A percentile compares a stretch with the other conserved stretches of the same genome.
Conservation (phyloP, 2,113 vertebrate species). For the Plestiodon gilberti region DNA sequence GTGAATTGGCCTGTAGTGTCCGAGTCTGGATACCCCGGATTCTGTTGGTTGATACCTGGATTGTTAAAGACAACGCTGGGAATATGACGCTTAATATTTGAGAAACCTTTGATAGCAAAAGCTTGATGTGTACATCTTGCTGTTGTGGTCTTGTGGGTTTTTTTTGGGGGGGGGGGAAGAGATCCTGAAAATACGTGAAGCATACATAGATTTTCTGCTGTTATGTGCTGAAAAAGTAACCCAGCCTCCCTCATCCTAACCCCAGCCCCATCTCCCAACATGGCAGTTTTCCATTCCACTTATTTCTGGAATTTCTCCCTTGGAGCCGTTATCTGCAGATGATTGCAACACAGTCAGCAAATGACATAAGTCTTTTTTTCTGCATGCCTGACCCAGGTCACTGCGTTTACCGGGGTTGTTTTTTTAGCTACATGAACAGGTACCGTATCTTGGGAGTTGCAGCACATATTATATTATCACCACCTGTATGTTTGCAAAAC, state of each 20-base stretch:
- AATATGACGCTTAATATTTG: not conserved
- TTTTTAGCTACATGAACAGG: constrained; percentile 27
- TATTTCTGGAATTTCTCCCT: constrained; percentile 60
- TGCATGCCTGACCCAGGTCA: constrained; percentile 41
- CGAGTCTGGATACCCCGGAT: too few species aligned
- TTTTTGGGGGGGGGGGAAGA: too few species aligned
- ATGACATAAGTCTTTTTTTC: constrained; percentile 40
- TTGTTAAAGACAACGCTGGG: not conserved
- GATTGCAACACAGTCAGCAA: constrained; percentile 44
- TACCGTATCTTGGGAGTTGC: constrained; percentile 48
- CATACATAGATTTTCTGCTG: not conserved
- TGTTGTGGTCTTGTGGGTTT: not conserved
- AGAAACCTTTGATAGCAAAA: not conserved
- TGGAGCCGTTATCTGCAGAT: constrained; percentile 52
- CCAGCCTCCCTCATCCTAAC: not conserved
- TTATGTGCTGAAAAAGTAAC: not conserved
- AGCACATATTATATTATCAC: not conserved
- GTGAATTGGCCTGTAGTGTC: not conserved
- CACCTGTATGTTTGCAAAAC: constrained; percentile 33
- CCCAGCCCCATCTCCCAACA: not conserved
- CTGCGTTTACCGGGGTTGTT: constrained; percentile 49
- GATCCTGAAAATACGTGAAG: not conserved
- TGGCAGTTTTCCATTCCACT: constrained; percentile 49
- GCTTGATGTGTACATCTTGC: not conserved
- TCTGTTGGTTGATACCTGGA: not conserved